Evolutionary conservation across 2,888 invertebrate genomes (phyloP), one percentile per base, ranked within the genome.

Genomic region (Rhyacophila evoluta): DNA sequence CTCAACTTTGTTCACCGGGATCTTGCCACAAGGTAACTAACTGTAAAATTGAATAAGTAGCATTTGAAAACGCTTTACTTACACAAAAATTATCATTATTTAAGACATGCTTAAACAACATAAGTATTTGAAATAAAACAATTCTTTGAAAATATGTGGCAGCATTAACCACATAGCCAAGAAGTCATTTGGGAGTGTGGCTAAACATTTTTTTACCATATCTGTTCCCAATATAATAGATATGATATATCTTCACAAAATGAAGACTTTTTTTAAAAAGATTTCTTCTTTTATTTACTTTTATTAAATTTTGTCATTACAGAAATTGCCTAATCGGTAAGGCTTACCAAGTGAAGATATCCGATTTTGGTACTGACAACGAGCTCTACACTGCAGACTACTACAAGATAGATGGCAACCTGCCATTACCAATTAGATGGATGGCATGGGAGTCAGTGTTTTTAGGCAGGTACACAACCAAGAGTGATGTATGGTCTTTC

Each of bases 401-500:
- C 86, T 95, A 94, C 78, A 79, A 79, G 36, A 75, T 75, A 10
- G 79, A 75, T 36, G 79, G 79, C n/a, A 85, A 86, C 39, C 87
- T 87, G 83, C 90, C 92, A 28, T 88, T 96, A 84, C 96, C 96
- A 19, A 92, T 97, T 83, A 90, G 96, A 84, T 96, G 95, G 95
- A 95, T 96, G 95, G 93, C 95, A 25, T 95, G 95, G 95, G 95
- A 96, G 86, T 94, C 94, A 85, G 92, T 95, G 82, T 88, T 95
- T 81, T 85, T 93, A 91, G 94, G 94, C 74, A 94, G 94, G 87
- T 95, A 94, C 86, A 93, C 94, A 37, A 93, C 93, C 72, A 95
- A 95, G 86, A 95, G 95, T 83, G 96, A 96, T 88, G 95, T 96
- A 68, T 97, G 96, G 96, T 92, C 95, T 75, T 96, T 96, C 85